phyloP scores from a whole-genome alignment of 2,888 invertebrate species.

The Caenorhabditis sinica region DNA sequence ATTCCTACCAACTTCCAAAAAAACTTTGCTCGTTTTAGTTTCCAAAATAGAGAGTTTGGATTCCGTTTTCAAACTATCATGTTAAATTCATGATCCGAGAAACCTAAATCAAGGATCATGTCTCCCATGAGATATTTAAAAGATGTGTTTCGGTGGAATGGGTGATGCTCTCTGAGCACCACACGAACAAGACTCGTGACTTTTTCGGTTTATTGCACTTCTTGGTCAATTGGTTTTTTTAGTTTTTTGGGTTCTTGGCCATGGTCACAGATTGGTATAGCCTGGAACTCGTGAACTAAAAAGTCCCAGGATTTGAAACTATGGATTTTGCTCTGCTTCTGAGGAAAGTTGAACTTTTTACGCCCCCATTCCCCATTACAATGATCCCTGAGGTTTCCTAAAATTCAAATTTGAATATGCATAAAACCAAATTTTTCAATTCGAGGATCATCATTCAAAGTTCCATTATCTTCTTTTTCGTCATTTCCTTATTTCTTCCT shows the following conservation, averaged over 20 bases:
- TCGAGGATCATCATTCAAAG: too few species aligned
- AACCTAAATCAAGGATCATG: conserved; percentile 38
- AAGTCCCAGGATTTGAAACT: not conserved
- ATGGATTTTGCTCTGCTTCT: not conserved
- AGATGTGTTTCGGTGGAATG: conserved; percentile 21
- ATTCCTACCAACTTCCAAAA: too few species aligned
- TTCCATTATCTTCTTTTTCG: too few species aligned
- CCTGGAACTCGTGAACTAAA: not conserved
- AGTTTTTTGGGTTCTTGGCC: too few species aligned
- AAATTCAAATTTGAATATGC: not conserved
- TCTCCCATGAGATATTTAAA: conserved; percentile 16
- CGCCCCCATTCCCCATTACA: not conserved
- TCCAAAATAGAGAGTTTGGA: not conserved
- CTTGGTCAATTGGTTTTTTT: conserved; percentile 4
- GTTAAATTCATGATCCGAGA: conserved; percentile 27
- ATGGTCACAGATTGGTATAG: not conserved
- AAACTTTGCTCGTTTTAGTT: not conserved
- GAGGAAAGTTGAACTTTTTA: too few species aligned
- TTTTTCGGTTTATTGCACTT: conserved; percentile 6
- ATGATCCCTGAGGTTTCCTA: not conserved
- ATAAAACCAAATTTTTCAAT: not conserved
- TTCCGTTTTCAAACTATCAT: not conserved
- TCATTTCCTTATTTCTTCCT: not conserved
- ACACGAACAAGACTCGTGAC: conserved; percentile 24
- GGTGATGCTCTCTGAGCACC: conserved; percentile 21